Conservation (phyloP, 2,888 invertebrate genomes). For the Tetragnatha montana region DNA sequence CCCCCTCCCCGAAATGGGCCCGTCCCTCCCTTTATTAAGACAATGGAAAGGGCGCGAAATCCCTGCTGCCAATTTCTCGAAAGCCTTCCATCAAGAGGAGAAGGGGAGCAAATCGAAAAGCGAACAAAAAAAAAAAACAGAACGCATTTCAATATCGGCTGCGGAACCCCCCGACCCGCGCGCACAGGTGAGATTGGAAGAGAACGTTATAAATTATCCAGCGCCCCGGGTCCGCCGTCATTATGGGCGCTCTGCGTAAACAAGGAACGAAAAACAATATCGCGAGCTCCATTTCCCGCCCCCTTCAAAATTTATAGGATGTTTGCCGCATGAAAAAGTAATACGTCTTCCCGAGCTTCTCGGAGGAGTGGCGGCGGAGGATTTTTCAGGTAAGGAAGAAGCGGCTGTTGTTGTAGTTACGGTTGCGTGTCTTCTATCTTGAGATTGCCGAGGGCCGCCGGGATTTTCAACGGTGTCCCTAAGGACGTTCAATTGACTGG, state of each 20-base stretch:
- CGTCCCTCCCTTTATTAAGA: constrained; percentile 37
- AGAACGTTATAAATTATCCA: constrained; percentile 68
- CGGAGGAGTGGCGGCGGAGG: too few species aligned
- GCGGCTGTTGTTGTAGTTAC: too few species aligned
- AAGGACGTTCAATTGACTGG: too few species aligned
- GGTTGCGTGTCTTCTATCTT: too few species aligned
- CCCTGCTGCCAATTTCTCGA: constrained; percentile 51
- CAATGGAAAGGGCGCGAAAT: constrained; percentile 59
- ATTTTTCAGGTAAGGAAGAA: too few species aligned
- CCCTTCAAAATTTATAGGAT: neutral
- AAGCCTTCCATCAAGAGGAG: constrained; percentile 42
- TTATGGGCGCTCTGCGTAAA: constrained; percentile 18
- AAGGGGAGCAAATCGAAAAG: neutral
- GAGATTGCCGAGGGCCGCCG: too few species aligned
- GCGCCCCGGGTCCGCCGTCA: constrained; percentile 41
- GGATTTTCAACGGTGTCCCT: too few species aligned
- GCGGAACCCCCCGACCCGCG: constrained; percentile 2
- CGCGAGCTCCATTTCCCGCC: neutral
- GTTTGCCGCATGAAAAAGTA: neutral
- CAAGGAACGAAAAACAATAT: neutral
- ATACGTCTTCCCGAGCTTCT: neutral
- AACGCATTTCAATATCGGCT: constrained; percentile 63
- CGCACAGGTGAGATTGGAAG: constrained; percentile 35
- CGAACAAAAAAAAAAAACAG: neutral
- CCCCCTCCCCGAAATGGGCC: constrained; percentile 12